Base-by-base conservation (phyloP, 2,113 vertebrate genomes). In the Thermophis baileyi region DNA sequence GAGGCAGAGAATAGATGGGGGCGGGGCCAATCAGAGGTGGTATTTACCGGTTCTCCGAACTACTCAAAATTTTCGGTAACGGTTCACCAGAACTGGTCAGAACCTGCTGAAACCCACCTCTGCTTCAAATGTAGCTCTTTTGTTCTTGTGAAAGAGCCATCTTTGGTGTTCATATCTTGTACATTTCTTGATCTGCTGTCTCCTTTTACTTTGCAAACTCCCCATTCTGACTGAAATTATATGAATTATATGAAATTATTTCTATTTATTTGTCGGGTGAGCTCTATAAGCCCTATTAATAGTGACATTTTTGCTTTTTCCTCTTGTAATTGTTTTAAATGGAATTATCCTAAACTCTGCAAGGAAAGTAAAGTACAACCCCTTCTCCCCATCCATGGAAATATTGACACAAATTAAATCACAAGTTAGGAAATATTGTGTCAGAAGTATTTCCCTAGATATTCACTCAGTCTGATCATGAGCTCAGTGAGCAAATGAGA, bases 381-480 rank as follows among this genome's bases (percentile, higher is more conserved):
- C 46, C 55, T 55, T 3, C 12, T 47, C 89, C 0, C 18, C 1
- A 46, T 7, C 4, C 89, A 44, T 35, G 18, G 55, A 22, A 51
- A 90, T 90, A 55, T 88, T 95, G 89, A 88, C 85, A 6, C 88
- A 53, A 69, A 63, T 89, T 89, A 86, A 53, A 46, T 94, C 86
- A 92, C 25, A 93, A 89, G 93, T 94, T 51, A 90, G 46, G 94
- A 91, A 50, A 95, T 92, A 94, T 49, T 40, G 25, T 63, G 16
- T 54, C 89, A 87, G 92, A 95, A 96, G 95, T 95, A 95, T 94
- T 95, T 96, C 60, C 30, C 25, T 95, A 46, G 57, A 49, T 89
- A 49, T 91, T 87, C 44, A 54, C 3, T 91, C 50, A 55, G 57
- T 7, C 87, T 93, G n/a, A 85, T 94, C 74, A 60, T 89, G 60